These are phyloP conservation scores for Spongilla lacustris DNA, from an alignment of 37 sponge, comb jelly and placozoan species.

Conservation along the genomic window DNA sequence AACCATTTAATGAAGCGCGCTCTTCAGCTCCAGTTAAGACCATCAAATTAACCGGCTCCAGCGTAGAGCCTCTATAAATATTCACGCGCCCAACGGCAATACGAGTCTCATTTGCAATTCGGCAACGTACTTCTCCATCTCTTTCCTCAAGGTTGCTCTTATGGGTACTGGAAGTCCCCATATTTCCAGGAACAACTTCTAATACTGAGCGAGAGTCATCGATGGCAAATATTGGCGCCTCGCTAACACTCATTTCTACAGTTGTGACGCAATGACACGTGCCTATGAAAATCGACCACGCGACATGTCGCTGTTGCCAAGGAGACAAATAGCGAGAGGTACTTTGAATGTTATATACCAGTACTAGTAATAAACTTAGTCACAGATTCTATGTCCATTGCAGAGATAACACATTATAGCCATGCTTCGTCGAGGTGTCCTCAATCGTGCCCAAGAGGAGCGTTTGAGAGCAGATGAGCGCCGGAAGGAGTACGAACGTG, in stretches of 20 bases:
- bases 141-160: neutral
- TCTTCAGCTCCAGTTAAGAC: neutral
- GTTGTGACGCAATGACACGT: neutral
- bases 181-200: neutral
- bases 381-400: neutral
- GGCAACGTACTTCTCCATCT: neutral
- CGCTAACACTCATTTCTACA: neutral
- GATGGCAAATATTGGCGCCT: neutral
- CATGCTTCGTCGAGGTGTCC: conserved; percentile 49
- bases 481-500: conserved; percentile 66
- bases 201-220: neutral
- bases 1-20: neutral
- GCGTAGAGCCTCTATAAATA: too few species aligned
- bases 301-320: neutral
- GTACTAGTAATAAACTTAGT: neutral
- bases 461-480: conserved; percentile 76
- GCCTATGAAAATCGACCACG: neutral
- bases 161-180: neutral
- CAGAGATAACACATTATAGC: neutral
- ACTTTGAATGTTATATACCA: neutral
- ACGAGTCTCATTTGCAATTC: neutral
- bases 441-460: conserved; percentile 80
- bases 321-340: neutral
- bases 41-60: neutral
- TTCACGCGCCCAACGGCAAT: neutral